Base-by-base conservation (phyloP, 2,113 vertebrate species). In the Morone chrysops region DNA sequence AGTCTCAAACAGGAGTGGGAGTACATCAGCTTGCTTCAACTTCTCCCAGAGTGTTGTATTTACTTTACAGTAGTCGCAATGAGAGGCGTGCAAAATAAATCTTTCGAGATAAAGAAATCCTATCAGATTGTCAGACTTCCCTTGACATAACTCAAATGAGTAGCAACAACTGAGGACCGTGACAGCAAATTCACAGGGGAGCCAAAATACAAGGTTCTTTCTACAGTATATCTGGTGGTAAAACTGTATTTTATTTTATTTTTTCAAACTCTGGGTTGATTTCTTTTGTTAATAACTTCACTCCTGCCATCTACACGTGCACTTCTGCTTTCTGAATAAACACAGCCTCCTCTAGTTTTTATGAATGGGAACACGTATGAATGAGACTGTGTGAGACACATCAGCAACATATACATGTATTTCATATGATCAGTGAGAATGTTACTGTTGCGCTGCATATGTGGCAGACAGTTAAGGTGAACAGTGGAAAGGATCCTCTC, bases 291-390 rank as follows among this genome's bases (percentile, higher is more conserved):
- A 48, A 45, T 54, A 38, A 63, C 43, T 22, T 59, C 16, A 14
- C 50, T 51, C 61, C 43, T 67, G 59, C 54, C 50, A 50, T 63
- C 69, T 67, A 18, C 56, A 50, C 22, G 1, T 12, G 18, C 13
- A 54, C 51, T 45, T 72, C 45, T 67, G 25, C 69, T 63, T 1
- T 6, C 62, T 43, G 60, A 70, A 0, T 48, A 67, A 36, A 71
- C 7, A 59, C 81, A 66, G 31, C 77, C 76, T 77, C 11, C 22
- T 67, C 6, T 75, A n/a, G 38, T 57, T 81, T 65, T 85, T 76
- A 83, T 89, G 87, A 85, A 93, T 90, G 87, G 71, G 41, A 84
- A 85, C 84, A 93, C 17, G 22, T 53, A 89, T 86, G 88, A 79
- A 90, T 81, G 87, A 80, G 36, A 87, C 73, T 17, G 62, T 75